Evolutionary conservation across 2,113 vertebrate genomes (phyloP).

Genomic region (Epinephelus lanceolatus): DNA sequence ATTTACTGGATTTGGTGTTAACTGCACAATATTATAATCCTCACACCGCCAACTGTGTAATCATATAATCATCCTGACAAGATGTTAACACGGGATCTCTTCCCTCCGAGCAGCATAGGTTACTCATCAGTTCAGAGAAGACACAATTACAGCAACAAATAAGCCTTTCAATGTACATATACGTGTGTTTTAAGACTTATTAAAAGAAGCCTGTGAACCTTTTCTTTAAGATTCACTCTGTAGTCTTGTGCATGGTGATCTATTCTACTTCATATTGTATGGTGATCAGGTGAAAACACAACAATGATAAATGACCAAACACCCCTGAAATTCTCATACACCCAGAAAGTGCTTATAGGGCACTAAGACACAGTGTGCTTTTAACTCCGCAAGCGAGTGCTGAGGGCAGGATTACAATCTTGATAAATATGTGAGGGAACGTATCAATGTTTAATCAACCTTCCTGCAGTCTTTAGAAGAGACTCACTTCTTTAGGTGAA

Average conservation of each 20-base stretch:
- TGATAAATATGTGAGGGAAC: constrained; percentile 63
- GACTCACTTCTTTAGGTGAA: constrained; percentile 42
- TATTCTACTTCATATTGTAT: not conserved
- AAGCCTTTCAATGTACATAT: not conserved
- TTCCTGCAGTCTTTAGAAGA: constrained; percentile 43
- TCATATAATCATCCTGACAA: too few species aligned
- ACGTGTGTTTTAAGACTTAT: not conserved
- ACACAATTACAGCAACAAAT: not conserved
- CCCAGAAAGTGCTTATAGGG: constrained; percentile 43
- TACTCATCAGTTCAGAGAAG: not conserved
- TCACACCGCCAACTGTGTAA: too few species aligned
- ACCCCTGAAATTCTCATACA: constrained; percentile 14
- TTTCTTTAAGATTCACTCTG: too few species aligned
- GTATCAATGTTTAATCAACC: constrained; percentile 70
- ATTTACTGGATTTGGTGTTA: not conserved
- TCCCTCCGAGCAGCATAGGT: too few species aligned
- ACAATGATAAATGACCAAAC: constrained; percentile 27
- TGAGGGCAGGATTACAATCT: constrained; percentile 47
- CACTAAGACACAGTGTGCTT: constrained; percentile 19
- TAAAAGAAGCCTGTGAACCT: not conserved
- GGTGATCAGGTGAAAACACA: constrained; percentile 15
- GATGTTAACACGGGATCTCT: too few species aligned
- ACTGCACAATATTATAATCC: not conserved
- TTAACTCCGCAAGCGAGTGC: constrained; percentile 23
- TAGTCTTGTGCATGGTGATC: not conserved